Conservation (phyloP, 1,140 invertebrate species). For the Lasaia peninsularis region DNA sequence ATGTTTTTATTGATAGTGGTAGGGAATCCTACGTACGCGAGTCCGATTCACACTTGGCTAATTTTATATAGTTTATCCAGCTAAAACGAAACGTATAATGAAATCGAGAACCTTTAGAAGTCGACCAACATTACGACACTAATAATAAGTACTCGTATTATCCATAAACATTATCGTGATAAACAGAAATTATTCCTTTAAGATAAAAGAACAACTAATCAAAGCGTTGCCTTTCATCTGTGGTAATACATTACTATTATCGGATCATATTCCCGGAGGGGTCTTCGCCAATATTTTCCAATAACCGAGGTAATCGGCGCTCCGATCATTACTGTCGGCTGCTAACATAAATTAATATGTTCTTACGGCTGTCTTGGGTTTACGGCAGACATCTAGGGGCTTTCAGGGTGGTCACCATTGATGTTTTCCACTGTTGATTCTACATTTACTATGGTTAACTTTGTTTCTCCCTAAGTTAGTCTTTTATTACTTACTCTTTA, state of each 20-base stretch:
- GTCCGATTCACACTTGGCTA: no score
- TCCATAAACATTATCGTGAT: slow-evolving; percentile 13
- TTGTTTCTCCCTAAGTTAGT: neutral
- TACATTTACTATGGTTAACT: neutral
- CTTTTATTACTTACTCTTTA: neutral
- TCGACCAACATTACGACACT: no score
- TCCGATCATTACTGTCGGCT: slow-evolving; percentile 47
- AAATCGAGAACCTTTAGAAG: no score
- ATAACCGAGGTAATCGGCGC: slow-evolving; percentile 51
- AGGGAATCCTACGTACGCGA: no score
- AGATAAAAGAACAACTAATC: slow-evolving; percentile 18
- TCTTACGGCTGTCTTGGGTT: slow-evolving; percentile 20
- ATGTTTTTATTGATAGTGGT: no score
- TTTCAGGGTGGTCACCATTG: slow-evolving; percentile 26
- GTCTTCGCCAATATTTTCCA: slow-evolving; percentile 47
- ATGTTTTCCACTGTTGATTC: slow-evolving; percentile 18
- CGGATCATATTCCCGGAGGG: slow-evolving; percentile 20
- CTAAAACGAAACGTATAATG: no score
- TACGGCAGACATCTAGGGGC: slow-evolving; percentile 31
- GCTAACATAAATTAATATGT: slow-evolving; percentile 57
- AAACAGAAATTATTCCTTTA: neutral
- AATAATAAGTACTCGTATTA: neutral
- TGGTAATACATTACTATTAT: slow-evolving; percentile 24
- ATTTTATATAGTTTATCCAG: no score
- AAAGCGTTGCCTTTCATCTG: slow-evolving; percentile 20